phyloP scores from a whole-genome alignment of 1,140 invertebrate species.

The Lepidotrigona ventralis region DNA sequence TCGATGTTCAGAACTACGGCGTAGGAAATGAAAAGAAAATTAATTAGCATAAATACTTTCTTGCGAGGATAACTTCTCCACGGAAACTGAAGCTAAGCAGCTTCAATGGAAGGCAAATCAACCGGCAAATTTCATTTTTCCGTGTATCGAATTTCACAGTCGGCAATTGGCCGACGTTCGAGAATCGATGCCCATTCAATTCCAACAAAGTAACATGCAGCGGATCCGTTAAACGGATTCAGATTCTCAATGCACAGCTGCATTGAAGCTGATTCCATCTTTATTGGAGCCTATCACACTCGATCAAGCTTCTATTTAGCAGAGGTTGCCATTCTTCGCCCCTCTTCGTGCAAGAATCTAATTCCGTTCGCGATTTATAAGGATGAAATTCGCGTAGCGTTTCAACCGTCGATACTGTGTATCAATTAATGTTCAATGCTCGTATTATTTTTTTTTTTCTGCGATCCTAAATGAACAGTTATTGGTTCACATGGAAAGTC shows the following conservation, averaged over 20 bases:
- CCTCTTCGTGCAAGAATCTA: constrained; percentile 8
- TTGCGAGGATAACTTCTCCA: no score
- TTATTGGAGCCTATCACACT: constrained; percentile 7
- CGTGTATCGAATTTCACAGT: neutral
- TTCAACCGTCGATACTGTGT: neutral
- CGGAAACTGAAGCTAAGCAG: no score
- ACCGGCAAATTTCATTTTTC: neutral
- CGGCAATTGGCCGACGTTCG: no score
- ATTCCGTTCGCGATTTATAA: constrained; percentile 27
- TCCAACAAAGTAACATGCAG: no score
- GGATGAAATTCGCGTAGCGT: constrained; percentile 33
- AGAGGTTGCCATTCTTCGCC: constrained; percentile 5
- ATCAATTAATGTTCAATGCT: constrained; percentile 26
- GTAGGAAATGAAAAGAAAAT: neutral
- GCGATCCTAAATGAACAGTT: constrained; percentile 1
- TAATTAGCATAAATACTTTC: neutral
- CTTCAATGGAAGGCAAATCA: no score
- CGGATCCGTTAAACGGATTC: neutral
- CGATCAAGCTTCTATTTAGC: constrained; percentile 31
- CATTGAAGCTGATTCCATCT: constrained; percentile 15
- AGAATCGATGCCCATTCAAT: neutral
- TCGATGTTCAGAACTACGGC: neutral
- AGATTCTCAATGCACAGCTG: neutral
- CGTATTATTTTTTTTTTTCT: neutral
- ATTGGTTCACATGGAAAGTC: neutral